Conservation (phyloP, 1,140 invertebrate genomes). For the Kradibia gibbosae region DNA sequence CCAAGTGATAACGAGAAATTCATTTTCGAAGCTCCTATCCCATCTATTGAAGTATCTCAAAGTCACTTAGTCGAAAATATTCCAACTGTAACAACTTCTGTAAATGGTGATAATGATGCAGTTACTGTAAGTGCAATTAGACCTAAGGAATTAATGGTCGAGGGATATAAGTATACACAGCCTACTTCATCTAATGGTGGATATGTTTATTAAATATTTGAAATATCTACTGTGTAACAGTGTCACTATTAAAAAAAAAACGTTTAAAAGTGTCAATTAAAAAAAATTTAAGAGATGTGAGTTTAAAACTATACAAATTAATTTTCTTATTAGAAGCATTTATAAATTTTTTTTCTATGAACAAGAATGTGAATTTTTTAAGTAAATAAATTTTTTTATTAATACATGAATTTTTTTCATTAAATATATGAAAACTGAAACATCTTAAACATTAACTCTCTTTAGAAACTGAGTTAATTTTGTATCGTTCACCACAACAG, state of each 20-base stretch:
- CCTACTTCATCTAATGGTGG: constrained; percentile 61
- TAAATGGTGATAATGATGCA: constrained; percentile 31
- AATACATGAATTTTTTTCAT: constrained; percentile 47
- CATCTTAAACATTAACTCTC: neutral
- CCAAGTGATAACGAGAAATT: neutral
- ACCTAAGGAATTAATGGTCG: constrained; percentile 12
- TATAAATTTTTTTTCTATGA: constrained; percentile 32
- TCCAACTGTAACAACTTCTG: neutral
- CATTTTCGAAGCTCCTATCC: constrained; percentile 43
- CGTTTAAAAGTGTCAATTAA: too few relatives aligned
- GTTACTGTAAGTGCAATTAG: constrained; percentile 44
- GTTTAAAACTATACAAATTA: too few relatives aligned
- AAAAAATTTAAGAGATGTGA: too few relatives aligned
- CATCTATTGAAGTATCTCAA: constrained; percentile 45
- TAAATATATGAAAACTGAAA: neutral
- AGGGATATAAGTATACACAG: constrained; percentile 46
- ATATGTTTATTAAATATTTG: constrained; percentile 62
- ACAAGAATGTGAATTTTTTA: constrained; percentile 52
- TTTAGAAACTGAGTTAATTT: neutral
- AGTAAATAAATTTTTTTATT: constrained; percentile 66
- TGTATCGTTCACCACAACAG: constrained; percentile 74
- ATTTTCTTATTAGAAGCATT: too few relatives aligned
- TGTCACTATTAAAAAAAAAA: constrained; percentile 11
- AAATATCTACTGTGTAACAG: constrained; percentile 20
- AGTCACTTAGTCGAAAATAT: constrained; percentile 28